Evolutionary conservation across 1,140 invertebrate species (phyloP).

Genomic region (Platorchestia sp.): DNA sequence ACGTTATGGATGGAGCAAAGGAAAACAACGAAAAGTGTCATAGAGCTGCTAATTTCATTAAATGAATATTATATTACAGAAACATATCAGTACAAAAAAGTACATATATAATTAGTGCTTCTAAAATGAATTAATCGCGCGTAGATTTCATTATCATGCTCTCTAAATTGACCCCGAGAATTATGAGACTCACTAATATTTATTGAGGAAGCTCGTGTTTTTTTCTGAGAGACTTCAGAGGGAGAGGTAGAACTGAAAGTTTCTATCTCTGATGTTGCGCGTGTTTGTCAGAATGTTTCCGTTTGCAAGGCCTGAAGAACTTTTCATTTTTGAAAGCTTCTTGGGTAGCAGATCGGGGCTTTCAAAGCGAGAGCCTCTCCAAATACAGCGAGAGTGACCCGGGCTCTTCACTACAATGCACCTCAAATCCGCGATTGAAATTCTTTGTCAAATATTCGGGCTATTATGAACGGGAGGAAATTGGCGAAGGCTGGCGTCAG

Average conservation of each 20-base stretch:
- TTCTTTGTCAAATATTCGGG: conserved; percentile 37
- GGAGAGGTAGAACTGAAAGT: neutral
- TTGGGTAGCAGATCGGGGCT: neutral
- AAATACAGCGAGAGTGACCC: conserved; percentile 1
- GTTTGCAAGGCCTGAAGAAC: neutral
- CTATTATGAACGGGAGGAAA: conserved; percentile 16
- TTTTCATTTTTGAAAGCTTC: neutral
- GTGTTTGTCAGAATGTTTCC: neutral
- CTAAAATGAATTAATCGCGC: no score
- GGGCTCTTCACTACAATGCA: conserved; percentile 18
- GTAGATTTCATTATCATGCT: no score
- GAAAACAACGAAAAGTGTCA: no score
- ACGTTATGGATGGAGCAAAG: no score
- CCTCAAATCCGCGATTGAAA: conserved; percentile 38
- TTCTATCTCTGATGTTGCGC: neutral
- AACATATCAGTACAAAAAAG: no score
- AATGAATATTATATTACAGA: no score
- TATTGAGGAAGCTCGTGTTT: no score
- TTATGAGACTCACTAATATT: no score
- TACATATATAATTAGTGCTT: no score
- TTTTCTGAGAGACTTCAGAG: neutral
- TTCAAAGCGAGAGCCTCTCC: neutral
- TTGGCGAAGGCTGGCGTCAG: conserved; percentile 27
- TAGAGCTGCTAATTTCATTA: no score
- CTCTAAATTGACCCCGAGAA: no score